Evolutionary conservation across 2,888 invertebrate genomes (phyloP).

Genomic region (Argynnis bischoffii): DNA sequence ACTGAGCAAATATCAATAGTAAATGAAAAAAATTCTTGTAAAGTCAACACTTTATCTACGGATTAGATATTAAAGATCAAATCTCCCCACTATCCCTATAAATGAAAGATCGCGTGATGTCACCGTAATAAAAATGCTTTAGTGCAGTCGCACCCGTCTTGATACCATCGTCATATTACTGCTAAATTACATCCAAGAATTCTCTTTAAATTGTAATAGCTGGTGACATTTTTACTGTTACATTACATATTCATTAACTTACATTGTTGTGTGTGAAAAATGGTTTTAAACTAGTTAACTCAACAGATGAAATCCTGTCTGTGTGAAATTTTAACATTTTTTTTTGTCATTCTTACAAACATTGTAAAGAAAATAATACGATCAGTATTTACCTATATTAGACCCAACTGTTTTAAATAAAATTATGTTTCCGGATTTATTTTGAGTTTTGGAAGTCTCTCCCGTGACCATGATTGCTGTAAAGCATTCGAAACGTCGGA

Average conservation of each 20-base stretch:
- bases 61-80: conserved; percentile 14
- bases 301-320: not conserved
- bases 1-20: not conserved
- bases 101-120: conserved; percentile 27
- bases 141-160: conserved; percentile 11
- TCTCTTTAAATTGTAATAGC: conserved; percentile 4
- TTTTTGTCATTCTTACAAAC: too few species aligned
- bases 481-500: too few species aligned
- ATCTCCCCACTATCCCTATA: conserved; percentile 5
- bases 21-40: not conserved
- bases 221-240: conserved; percentile 4
- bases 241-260: not conserved
- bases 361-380: too few species aligned
- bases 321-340: too few species aligned
- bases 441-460: too few species aligned
- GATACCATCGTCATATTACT: conserved; percentile 13
- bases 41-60: conserved; percentile 5
- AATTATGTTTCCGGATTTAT: too few species aligned
- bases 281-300: not conserved
- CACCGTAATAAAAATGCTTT: conserved; percentile 20
- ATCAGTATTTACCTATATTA: too few species aligned
- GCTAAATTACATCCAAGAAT: conserved; percentile 8
- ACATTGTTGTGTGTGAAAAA: not conserved
- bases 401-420: too few species aligned
- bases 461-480: too few species aligned